phyloP scores from a whole-genome alignment of 2,113 vertebrate genomes.

The Apistogramma diplotaenia region DNA sequence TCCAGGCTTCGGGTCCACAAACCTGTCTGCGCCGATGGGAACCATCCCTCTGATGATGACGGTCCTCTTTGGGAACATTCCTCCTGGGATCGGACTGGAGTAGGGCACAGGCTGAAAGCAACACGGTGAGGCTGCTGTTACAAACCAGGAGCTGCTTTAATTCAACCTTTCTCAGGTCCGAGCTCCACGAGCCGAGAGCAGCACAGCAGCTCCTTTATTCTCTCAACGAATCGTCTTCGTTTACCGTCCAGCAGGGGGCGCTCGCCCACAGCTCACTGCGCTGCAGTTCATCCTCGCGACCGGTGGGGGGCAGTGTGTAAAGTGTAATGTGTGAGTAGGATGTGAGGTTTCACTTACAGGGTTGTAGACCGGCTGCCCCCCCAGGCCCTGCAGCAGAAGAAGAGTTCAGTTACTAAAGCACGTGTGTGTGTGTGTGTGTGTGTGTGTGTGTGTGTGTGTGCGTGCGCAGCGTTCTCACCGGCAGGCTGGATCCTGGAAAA shows the following conservation, averaged over 20 bases:
- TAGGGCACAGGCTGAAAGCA: conserved; percentile 79
- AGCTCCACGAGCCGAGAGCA: not conserved
- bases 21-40: conserved; percentile 70
- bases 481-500: conserved; percentile 67
- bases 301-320: too few relatives aligned
- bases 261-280: too few relatives aligned
- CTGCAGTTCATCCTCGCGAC: too few relatives aligned
- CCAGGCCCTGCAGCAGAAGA: conserved; percentile 69
- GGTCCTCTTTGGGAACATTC: conserved; percentile 78
- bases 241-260: too few relatives aligned
- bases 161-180: not conserved
- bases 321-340: too few relatives aligned
- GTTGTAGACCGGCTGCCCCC: conserved; percentile 76
- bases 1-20: not conserved
- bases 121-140: not conserved
- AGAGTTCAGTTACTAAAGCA: not conserved
- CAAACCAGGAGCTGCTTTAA: not conserved
- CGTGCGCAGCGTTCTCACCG: conserved; percentile 42
- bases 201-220: not conserved
- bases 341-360: conserved; percentile 72
- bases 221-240: not conserved
- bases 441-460: too few relatives aligned
- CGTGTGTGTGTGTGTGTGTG: not conserved
- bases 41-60: conserved; percentile 81
- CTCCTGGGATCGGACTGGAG: conserved; percentile 69